A percentile compares a stretch with the other conserved stretches of the same genome.
Evolutionary conservation across 2,888 invertebrate species (phyloP).

Genomic region (Pachymerium ferrugineum): DNA sequence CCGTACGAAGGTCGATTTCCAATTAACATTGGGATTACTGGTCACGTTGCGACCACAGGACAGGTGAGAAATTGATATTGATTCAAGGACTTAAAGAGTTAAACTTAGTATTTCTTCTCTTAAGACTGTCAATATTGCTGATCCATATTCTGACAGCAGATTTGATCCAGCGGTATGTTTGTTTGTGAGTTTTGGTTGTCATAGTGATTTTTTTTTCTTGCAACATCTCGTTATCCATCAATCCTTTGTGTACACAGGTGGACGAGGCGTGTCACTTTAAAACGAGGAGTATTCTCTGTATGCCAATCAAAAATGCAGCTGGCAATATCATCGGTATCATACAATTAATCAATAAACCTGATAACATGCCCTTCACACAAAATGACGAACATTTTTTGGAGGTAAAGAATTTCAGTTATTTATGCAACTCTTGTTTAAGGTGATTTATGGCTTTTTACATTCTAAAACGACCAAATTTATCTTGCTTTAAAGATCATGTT

Average conservation of each 20-base stretch:
- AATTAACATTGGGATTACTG: conserved; percentile 90
- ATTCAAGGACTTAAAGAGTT: background rate
- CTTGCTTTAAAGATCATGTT: background rate
- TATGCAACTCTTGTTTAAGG: background rate
- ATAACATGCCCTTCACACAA: conserved; percentile 81
- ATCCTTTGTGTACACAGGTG: conserved; percentile 40
- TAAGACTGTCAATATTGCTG: conserved; percentile 83
- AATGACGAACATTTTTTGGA: conserved; percentile 96
- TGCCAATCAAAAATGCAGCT: conserved; percentile 91
- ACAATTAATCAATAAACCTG: conserved; percentile 86
- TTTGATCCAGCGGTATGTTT: conserved; percentile 62
- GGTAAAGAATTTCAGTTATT: too few species aligned
- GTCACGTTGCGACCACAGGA: conserved; percentile 89
- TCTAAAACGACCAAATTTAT: background rate
- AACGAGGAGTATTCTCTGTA: conserved; percentile 85
- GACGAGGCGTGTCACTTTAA: conserved; percentile 76
- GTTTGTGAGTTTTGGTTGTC: background rate
- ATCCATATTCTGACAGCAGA: conserved; percentile 79
- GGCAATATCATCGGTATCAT: conserved; percentile 90
- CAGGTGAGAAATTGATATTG: conserved; percentile 61
- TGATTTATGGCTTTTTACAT: background rate
- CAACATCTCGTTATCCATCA: background rate
- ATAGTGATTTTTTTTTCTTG: background rate
- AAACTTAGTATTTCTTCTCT: conserved; percentile 38
- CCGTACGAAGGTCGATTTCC: conserved; percentile 90